Evolutionary conservation across 1,140 invertebrate species (phyloP).

Genomic region (Trachymyrmex cornetzi): DNA sequence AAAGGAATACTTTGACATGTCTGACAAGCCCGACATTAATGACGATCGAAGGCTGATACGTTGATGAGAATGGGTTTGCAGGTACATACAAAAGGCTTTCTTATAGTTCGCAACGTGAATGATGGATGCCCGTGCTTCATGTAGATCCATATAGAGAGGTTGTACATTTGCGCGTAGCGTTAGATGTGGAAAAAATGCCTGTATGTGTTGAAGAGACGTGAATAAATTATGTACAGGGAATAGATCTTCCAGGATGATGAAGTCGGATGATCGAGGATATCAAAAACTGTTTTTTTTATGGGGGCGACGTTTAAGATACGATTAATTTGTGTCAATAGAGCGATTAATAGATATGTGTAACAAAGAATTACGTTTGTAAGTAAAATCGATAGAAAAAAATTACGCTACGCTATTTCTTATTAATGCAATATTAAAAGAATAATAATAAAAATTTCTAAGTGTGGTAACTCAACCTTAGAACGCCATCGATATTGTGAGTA

Average conservation of each 20-base stretch:
- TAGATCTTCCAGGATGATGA: neutral
- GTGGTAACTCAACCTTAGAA: too few species aligned
- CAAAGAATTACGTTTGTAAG: neutral
- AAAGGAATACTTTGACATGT: conserved; percentile 58
- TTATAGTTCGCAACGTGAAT: conserved; percentile 41
- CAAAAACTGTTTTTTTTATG: neutral
- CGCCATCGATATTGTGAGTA: too few species aligned
- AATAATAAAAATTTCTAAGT: neutral
- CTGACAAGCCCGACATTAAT: conserved; percentile 50
- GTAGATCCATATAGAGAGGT: conserved; percentile 4
- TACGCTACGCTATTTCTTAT: neutral
- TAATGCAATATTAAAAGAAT: conserved; percentile 1
- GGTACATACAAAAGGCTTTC: conserved; percentile 59
- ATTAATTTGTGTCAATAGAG: neutral
- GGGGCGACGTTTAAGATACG: neutral
- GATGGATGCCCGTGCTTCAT: conserved; percentile 52
- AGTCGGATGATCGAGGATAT: neutral
- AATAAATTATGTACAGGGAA: conserved; percentile 20
- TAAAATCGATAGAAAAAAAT: neutral
- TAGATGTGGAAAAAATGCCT: conserved; percentile 24
- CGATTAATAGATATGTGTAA: neutral
- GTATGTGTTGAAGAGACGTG: neutral
- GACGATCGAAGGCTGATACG: conserved; percentile 60
- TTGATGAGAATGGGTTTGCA: conserved; percentile 52
- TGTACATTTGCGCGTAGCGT: conserved; percentile 3